These are phyloP conservation scores for Megastigmus dorsalis DNA, from an alignment of 2,888 invertebrate genomes.

Conservation along the genomic window DNA sequence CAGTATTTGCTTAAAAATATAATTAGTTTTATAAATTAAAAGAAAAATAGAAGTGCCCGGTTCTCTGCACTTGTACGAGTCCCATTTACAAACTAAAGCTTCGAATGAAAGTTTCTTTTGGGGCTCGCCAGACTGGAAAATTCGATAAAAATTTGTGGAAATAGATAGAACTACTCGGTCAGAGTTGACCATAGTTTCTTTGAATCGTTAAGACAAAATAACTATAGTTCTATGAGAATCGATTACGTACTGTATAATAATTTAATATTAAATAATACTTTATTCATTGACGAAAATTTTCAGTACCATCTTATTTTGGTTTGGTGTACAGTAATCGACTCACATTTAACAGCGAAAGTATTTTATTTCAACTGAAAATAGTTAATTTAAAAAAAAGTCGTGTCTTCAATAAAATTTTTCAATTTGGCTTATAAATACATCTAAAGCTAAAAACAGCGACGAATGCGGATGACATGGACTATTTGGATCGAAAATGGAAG, in stretches of 20 bases:
- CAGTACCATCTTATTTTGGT: no score
- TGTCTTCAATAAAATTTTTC: slow-evolving; percentile 12
- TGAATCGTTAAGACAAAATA: no score
- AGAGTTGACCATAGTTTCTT: no score
- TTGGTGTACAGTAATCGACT: no score
- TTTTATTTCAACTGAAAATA: no score
- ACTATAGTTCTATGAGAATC: background rate
- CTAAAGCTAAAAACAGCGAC: slow-evolving; percentile 28
- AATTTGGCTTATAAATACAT: slow-evolving; percentile 8
- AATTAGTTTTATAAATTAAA: slow-evolving; percentile 29
- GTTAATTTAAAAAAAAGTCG: no score
- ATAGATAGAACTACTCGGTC: no score
- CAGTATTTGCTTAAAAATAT: slow-evolving; percentile 18
- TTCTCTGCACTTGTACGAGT: slow-evolving; percentile 14
- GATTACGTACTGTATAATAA: background rate
- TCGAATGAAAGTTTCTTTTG: slow-evolving; percentile 4
- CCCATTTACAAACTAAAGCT: background rate
- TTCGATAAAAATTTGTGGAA: background rate
- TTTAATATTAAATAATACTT: no score
- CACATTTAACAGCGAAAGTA: background rate
- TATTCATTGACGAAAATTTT: no score
- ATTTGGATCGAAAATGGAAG: slow-evolving; percentile 36
- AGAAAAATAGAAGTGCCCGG: slow-evolving; percentile 2
- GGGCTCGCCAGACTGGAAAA: background rate
- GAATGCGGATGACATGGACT: slow-evolving; percentile 18